These are phyloP conservation scores for Leptinotarsa rubiginosa DNA, from an alignment of 2,888 invertebrate species.

Conservation along the genomic window DNA sequence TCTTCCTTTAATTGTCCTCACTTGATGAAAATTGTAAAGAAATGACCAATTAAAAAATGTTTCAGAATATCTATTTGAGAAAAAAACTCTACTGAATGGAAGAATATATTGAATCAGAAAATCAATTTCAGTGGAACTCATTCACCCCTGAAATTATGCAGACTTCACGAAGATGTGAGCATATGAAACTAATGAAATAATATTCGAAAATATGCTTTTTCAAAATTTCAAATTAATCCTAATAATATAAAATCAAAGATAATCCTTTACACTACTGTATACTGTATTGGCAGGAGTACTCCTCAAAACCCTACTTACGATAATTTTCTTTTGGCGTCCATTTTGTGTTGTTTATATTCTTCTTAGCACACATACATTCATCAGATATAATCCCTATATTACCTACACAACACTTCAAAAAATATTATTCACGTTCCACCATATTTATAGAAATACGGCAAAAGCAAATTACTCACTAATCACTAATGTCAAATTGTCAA, in stretches of 20 bases:
- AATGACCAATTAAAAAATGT: not conserved
- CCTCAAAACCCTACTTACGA: slow-evolving; percentile 49
- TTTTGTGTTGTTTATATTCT: slow-evolving; percentile 44
- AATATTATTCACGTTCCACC: slow-evolving; percentile 26
- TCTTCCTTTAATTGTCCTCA: no score
- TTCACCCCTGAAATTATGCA: slow-evolving; percentile 29
- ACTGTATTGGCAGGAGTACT: slow-evolving; percentile 1
- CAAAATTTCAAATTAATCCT: not conserved
- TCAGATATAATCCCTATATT: slow-evolving; percentile 33
- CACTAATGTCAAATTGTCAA: slow-evolving; percentile 41
- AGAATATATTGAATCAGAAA: slow-evolving; percentile 29
- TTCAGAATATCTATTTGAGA: not conserved
- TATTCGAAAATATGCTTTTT: not conserved
- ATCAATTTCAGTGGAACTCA: slow-evolving; percentile 32
- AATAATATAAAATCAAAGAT: not conserved
- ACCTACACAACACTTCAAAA: slow-evolving; percentile 4
- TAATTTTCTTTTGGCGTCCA: slow-evolving; percentile 53
- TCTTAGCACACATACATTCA: slow-evolving; percentile 43
- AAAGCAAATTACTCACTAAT: slow-evolving; percentile 32
- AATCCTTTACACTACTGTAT: not conserved
- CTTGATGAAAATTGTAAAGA: no score
- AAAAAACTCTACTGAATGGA: not conserved
- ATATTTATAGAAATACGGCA: slow-evolving; percentile 44
- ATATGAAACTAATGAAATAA: slow-evolving; percentile 6
- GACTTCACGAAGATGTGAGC: not conserved